These are phyloP conservation scores for Cephalopterus ornatus DNA, from an alignment of 2,113 vertebrate species.

Conservation along the genomic window DNA sequence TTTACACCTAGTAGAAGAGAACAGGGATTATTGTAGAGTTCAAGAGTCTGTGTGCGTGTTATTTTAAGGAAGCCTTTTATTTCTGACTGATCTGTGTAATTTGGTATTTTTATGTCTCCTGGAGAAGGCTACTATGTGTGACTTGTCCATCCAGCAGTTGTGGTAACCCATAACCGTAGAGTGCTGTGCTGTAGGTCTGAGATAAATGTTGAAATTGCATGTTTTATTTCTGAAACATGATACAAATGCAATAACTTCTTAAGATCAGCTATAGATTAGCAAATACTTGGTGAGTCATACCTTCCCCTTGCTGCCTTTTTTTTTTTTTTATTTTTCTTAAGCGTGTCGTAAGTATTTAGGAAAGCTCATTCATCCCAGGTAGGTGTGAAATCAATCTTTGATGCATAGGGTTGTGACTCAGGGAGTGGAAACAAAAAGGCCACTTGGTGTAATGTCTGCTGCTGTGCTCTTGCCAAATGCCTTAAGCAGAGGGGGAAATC, in stretches of 20 bases:
- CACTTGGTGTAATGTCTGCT: constrained; percentile 5
- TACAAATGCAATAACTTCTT: constrained; percentile 28
- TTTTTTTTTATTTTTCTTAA: background rate
- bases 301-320: background rate
- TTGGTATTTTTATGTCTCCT: background rate
- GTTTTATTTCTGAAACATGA: constrained; percentile 24
- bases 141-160: background rate
- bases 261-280: constrained; percentile 40
- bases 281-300: constrained; percentile 42
- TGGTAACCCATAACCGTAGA: background rate
- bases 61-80: background rate
- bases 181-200: constrained; percentile 51
- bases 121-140: background rate
- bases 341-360: constrained; percentile 24
- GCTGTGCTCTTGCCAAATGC: constrained; percentile 24
- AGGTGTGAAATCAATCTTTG: constrained; percentile 57
- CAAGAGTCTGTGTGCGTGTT: background rate
- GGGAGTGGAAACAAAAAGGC: constrained; percentile 44
- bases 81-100: background rate
- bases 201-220: constrained; percentile 51
- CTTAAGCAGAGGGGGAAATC: constrained; percentile 1
- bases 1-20: background rate
- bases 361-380: constrained; percentile 48
- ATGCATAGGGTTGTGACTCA: constrained; percentile 53
- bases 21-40: background rate